Base-by-base conservation (phyloP, 2,888 invertebrate species). In the Mellilla xanthometata region DNA sequence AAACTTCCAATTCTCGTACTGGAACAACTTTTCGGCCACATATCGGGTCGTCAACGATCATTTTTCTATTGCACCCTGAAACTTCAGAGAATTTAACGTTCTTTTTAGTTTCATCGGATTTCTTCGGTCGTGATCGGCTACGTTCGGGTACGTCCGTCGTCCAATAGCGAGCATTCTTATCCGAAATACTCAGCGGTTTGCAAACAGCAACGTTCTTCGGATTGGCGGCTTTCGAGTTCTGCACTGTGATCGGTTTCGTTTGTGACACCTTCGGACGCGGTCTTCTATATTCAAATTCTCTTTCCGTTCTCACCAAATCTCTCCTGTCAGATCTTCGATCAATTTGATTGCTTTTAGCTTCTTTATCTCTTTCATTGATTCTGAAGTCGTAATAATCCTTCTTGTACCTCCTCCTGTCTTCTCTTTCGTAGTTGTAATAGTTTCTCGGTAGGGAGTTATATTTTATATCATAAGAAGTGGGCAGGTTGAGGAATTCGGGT, bases 41-140 rank as follows among this genome's bases (percentile, higher is more conserved):
- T 24, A 86, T 71, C 0, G 86, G 87, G 55, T 88, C 89, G 39
- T 90, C 82, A 0, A 90, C 80, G 0, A 90, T 71, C 77, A 88
- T 90, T 56, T 89, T 90, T 8, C 88, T 66, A 36, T 78, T 84
- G 28, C 87, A 88, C 1, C 87, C 88, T 0, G 89, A 88, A 1
- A 89, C 89, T 71, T 90, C 90, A 0, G 90, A 90, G 54, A 90
- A 90, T 56, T 89, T 90, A 0, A 90, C 90, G 43, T 83, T 90
- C 61, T 90, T 90, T 54, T 90, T 90, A 0, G 65, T 65, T 36
- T 90, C 90, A 2, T 86, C 89, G 32, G 69, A 36, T 31, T 71
- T 81, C 49, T 73, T 86, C 38, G 72, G 69, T 12, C 77, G 74
- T 0, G 62, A 41, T 45, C 68, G 74, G 41, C 64, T 64, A 2